A percentile compares a stretch with the other conserved stretches of the same genome.
Conservation (phyloP, 1,140 invertebrate species). For the Pararge aegeria region DNA sequence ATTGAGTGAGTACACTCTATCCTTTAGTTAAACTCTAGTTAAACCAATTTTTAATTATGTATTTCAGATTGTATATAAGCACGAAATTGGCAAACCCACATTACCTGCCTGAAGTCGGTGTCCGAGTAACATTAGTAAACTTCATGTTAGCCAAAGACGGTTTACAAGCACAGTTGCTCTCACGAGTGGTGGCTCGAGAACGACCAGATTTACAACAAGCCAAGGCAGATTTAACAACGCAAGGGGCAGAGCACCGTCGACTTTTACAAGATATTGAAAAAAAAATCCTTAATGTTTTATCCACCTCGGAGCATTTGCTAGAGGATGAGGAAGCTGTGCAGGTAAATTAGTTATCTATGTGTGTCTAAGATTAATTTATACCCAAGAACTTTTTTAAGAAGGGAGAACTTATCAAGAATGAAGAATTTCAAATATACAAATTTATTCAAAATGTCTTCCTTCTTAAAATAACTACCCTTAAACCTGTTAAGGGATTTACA, state of each 20-base stretch:
- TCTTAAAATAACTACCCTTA: no score
- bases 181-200: slow-evolving; percentile 95
- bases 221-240: slow-evolving; percentile 93
- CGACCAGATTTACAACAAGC: slow-evolving; percentile 95
- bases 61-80: slow-evolving; percentile 92
- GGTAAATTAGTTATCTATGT: slow-evolving; percentile 34
- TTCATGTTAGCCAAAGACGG: slow-evolving; percentile 95
- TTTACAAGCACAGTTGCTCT: slow-evolving; percentile 94
- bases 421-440: no score
- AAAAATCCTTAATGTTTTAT: slow-evolving; percentile 90
- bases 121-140: slow-evolving; percentile 96
- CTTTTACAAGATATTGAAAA: slow-evolving; percentile 96
- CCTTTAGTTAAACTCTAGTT: no score
- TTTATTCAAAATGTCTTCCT: no score
- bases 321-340: slow-evolving; percentile 97
- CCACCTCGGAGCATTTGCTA: slow-evolving; percentile 94
- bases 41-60: no score
- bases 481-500: no score
- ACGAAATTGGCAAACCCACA: slow-evolving; percentile 96
- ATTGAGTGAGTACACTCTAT: no score
- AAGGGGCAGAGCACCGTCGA: slow-evolving; percentile 95
- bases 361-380: no score
- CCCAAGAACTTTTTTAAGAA: no score
- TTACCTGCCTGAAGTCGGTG: slow-evolving; percentile 94
- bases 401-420: no score